These are phyloP conservation scores for human (Homo sapiens) DNA, from an alignment of 2,113 vertebrate species.

Conservation along the genomic window DNA sequence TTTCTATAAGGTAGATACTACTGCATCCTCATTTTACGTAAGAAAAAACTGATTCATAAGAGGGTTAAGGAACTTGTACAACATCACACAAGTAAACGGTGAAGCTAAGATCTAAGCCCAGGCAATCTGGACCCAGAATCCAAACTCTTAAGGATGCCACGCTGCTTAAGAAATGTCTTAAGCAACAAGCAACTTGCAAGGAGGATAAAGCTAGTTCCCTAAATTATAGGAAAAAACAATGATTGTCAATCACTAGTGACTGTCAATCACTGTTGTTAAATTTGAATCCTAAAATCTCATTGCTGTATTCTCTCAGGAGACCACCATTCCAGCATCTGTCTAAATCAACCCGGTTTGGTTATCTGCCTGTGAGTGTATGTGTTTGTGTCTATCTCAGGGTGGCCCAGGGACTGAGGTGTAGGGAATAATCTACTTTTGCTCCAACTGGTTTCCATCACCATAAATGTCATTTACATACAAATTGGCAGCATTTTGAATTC, in stretches of 20 bases:
- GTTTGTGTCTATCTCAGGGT: background rate
- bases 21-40: background rate
- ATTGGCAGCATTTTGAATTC: constrained; percentile 27
- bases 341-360: constrained; percentile 66
- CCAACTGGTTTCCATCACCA: constrained; percentile 44
- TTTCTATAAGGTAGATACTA: background rate
- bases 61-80: background rate
- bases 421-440: background rate
- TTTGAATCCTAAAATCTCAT: constrained; percentile 61
- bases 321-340: constrained; percentile 29
- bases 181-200: constrained; percentile 3
- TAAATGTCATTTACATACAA: constrained; percentile 72
- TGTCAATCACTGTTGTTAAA: constrained; percentile 55
- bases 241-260: constrained; percentile 57
- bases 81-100: background rate
- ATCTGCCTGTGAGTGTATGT: background rate
- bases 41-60: background rate
- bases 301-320: constrained; percentile 66
- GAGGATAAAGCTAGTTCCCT: constrained; percentile 62
- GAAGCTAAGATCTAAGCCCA: background rate
- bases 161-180: background rate
- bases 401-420: background rate
- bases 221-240: constrained; percentile 63
- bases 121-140: background rate
- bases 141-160: background rate